phyloP scores from a whole-genome alignment of 1,140 invertebrate species.

The Ganaspis sp. region DNA sequence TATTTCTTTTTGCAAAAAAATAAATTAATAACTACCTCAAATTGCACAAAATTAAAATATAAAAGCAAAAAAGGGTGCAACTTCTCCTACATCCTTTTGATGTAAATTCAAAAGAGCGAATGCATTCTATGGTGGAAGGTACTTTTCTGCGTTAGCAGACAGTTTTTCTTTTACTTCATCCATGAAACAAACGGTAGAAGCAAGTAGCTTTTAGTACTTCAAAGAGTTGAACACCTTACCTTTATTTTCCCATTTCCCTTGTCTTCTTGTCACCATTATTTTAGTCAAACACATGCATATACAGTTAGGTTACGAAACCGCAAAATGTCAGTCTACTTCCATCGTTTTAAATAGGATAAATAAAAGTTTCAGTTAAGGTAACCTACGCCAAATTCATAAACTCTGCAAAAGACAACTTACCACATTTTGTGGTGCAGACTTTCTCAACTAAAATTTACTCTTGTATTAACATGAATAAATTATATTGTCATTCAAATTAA shows the following conservation, averaged over 20 bases:
- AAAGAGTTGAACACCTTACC: slow-evolving; percentile 60
- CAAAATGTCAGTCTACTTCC: slow-evolving; percentile 39
- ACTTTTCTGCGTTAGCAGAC: slow-evolving; percentile 39
- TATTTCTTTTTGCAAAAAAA: no score
- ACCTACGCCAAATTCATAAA: slow-evolving; percentile 43
- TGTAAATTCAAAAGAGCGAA: not conserved
- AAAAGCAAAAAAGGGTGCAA: not conserved
- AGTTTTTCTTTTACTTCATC: slow-evolving; percentile 44
- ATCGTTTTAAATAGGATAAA: slow-evolving; percentile 2
- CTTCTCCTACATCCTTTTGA: not conserved
- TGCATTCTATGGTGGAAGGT: slow-evolving; percentile 7
- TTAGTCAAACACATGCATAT: not conserved
- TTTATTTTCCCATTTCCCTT: slow-evolving; percentile 50
- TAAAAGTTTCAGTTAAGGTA: slow-evolving; percentile 48
- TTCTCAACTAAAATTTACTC: not conserved
- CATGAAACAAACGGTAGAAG: slow-evolving; percentile 47
- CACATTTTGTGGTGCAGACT: not conserved
- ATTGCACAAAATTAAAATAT: not conserved
- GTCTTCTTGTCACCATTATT: slow-evolving; percentile 41
- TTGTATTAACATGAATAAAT: no score
- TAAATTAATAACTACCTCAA: no score
- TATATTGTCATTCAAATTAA: no score
- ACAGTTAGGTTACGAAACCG: slow-evolving; percentile 41
- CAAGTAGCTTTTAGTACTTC: slow-evolving; percentile 69
- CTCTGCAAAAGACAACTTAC: slow-evolving; percentile 54